Evolutionary conservation across 2,797 vertebrate genomes (phyloP).

Genomic region (Rhadinocentrus ornatus): DNA sequence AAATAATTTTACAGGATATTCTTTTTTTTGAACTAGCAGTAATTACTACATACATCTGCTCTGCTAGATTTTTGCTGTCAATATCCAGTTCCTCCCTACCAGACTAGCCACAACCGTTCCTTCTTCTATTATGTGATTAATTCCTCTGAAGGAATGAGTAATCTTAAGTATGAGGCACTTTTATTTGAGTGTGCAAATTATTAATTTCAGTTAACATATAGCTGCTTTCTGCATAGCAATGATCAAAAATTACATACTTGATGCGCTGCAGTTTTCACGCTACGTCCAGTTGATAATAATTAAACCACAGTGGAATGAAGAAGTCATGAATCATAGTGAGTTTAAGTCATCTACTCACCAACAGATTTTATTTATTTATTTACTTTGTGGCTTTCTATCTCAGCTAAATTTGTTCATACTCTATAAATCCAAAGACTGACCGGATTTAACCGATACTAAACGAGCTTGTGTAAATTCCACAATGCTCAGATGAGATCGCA

Average conservation of each 20-base stretch:
- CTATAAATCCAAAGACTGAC: background rate
- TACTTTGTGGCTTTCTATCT: background rate
- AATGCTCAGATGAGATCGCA: constrained; percentile 20
- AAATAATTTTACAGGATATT: too few species aligned
- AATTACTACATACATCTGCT: too few species aligned
- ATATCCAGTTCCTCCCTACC: background rate
- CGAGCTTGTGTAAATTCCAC: background rate
- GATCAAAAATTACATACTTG: constrained; percentile 5
- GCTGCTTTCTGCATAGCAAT: constrained; percentile 16
- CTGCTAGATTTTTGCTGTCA: background rate
- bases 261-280: background rate
- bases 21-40: too few species aligned
- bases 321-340: background rate
- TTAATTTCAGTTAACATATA: constrained; percentile 25
- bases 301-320: background rate
- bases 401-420: background rate
- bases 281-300: constrained; percentile 6
- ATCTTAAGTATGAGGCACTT: constrained; percentile 8
- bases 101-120: background rate
- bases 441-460: too few species aligned
- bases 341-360: background rate
- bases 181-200: constrained; percentile 9
- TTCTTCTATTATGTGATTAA: background rate
- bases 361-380: background rate
- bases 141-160: too few species aligned